Conservation (phyloP, 2,113 vertebrate genomes). For the Ailuropoda melanoleuca region DNA sequence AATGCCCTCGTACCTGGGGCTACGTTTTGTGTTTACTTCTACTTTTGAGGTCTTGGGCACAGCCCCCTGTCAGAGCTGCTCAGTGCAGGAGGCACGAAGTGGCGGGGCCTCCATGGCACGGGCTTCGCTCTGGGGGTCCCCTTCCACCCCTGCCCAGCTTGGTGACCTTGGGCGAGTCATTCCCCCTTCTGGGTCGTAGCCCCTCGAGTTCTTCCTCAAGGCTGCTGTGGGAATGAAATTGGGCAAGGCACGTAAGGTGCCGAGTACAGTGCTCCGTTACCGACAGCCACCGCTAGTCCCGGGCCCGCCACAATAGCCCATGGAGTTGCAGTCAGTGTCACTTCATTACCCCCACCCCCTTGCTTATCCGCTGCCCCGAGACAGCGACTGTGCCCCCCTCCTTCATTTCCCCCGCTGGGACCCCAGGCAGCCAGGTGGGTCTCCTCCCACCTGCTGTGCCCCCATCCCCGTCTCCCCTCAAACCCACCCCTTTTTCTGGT, state of each 20-base stretch:
- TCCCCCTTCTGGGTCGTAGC: background rate
- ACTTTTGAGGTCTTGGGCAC: background rate
- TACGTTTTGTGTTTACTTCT: background rate
- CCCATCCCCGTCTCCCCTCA: background rate
- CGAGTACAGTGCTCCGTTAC: background rate
- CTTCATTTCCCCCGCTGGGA: too few relatives aligned
- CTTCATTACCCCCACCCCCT: fast-evolving
- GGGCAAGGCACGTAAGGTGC: background rate
- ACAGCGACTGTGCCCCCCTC: fast-evolving
- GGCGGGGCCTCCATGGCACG: fast-evolving
- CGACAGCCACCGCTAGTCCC: fast-evolving
- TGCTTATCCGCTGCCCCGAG: background rate
- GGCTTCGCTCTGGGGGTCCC: background rate
- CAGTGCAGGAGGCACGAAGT: background rate
- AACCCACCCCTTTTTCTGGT: background rate
- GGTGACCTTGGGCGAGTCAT: fast-evolving
- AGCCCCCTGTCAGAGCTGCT: background rate
- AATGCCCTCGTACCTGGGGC: background rate
- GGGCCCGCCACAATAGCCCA: fast-evolving
- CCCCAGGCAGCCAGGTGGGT: too few relatives aligned
- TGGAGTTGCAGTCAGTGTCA: fast-evolving
- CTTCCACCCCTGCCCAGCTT: background rate
- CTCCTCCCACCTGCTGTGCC: background rate
- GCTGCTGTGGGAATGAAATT: background rate
- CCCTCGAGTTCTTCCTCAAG: background rate